Evolutionary conservation across 2,113 vertebrate species (phyloP), one percentile per base, ranked within the genome.

Genomic region (Oreamnos americanus): DNA sequence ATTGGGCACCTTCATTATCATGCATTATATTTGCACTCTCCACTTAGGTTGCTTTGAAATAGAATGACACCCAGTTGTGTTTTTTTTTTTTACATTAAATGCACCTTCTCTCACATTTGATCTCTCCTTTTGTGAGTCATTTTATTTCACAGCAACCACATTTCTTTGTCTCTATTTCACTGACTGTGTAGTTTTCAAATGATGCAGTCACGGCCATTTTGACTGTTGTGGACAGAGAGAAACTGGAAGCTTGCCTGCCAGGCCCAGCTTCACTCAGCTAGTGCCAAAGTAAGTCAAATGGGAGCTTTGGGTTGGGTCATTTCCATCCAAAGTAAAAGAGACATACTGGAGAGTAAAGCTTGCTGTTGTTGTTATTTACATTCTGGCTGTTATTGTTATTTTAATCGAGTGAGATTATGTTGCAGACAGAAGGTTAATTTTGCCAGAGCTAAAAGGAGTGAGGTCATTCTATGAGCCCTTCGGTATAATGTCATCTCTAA

Each of bases 1-100:
- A 98, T 94, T 97, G 97, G 94, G 78, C 71, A 55, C 93, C 84
- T 81, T 97, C 91, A 97, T 98, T 97, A 98, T 55, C 94, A 84
- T 97, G 74, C 91, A 98, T 96, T 98, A 98, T 55, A 84, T 92
- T 81, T 94, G 71, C 91, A 95, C 84, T 96, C 67, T 97, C 91
- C 57, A 87, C 96, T 94, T 93, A 94, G 64, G 79, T 78, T 91
- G 71, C 74, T 97, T 94, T 91, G 91, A 91, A 93, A 93, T 96
- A 97, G 93, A 98, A 97, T 36, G 25, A 89, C 91, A 95, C 71
- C 87, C 94, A 51, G 96, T 98, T 93, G 95, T 91, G 71, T 97
- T 87, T 97, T 71, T 39, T 39, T 39, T 43, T 49, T 95, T 86
- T 79, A 90, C 78, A 64, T 94, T 91, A 97, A 98, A 94, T 87